Base-by-base conservation (phyloP, 1,140 invertebrate genomes). In the Trichoplusia ni region DNA sequence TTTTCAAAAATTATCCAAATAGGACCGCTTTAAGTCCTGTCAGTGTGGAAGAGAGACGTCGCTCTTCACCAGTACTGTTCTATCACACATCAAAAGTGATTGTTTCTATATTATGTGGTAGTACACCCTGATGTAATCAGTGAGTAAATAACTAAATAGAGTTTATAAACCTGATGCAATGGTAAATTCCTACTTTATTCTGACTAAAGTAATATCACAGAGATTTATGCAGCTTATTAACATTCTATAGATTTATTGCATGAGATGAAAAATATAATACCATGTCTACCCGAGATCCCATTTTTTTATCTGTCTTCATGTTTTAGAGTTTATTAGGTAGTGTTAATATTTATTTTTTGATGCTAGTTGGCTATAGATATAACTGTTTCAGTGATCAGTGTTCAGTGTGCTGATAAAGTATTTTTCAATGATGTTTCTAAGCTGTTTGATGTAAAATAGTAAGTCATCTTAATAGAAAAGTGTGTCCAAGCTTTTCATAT, bases 311-410 rank as follows among this genome's bases (percentile, higher is more conserved):
- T 49, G 14, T 49, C 27, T 49, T 49, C 46, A 49, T 27, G 31
- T 49, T 49, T 27, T 21, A 49, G 14, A 19, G 16, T 13, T 18
- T 16, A 9, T 6, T 49, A 49, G 46, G 19, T 44, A 33, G 31
- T 31, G 29, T 46, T 7, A 46, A 42, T 47, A 25, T 49, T 44
- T 49, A 49, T 49, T 49, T 49, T 49, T 31, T 49, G 27, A 49
- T n/a, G 46, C 46, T 49, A 49, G 46, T 49, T 49, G 27, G 46
- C 27, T 49, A 33, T 49, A 49, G 27, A 16, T 49, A 18, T 49
- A 33, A 49, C 14, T 19, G 29, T 33, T 33, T 31, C 14, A 25
- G 46, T 49, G 46, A 18, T 49, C 14, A 33, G 46, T 49, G 46
- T 31, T 49, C 14, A 33, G 29, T 49, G 44, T 29, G 27, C 11